These are phyloP conservation scores for Bruchidius siliquastri DNA, from an alignment of 2,888 invertebrate genomes.

Conservation along the genomic window DNA sequence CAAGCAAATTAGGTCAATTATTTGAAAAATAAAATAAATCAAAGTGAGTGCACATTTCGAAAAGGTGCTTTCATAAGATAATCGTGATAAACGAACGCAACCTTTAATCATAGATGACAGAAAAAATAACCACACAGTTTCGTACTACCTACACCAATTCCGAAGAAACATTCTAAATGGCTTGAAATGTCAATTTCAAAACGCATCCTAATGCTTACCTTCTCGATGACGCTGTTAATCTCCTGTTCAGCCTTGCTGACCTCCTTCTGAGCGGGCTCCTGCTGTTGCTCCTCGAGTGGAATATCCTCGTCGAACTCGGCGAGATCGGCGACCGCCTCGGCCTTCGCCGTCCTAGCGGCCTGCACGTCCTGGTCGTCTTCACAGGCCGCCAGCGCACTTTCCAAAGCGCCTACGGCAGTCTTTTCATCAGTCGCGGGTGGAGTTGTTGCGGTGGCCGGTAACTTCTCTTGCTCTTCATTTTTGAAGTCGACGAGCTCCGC, in stretches of 20 bases:
- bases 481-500: constrained; percentile 54
- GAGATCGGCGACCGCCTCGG: constrained; percentile 83
- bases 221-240: constrained; percentile 65
- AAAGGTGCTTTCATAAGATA: too few species aligned
- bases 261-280: constrained; percentile 43
- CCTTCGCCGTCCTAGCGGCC: constrained; percentile 83
- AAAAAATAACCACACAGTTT: too few species aligned
- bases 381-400: constrained; percentile 81
- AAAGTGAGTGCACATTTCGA: too few species aligned
- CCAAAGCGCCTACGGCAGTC: constrained; percentile 61
- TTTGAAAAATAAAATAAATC: too few species aligned
- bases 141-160: too few species aligned
- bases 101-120: too few species aligned
- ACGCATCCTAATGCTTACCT: constrained; percentile 53
- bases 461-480: constrained; percentile 39
- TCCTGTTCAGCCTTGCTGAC: constrained; percentile 70
- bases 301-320: constrained; percentile 95
- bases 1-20: too few species aligned
- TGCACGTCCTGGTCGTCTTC: constrained; percentile 94
- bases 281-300: constrained; percentile 68
- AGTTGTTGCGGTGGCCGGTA: constrained; percentile 27
- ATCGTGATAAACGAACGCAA: too few species aligned
- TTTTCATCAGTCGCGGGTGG: constrained; percentile 51
- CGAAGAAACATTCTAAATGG: too few species aligned
- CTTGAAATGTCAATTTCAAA: too few species aligned